Evolutionary conservation across 2,888 invertebrate species (phyloP).

Genomic region (Salpingus planirostris): DNA sequence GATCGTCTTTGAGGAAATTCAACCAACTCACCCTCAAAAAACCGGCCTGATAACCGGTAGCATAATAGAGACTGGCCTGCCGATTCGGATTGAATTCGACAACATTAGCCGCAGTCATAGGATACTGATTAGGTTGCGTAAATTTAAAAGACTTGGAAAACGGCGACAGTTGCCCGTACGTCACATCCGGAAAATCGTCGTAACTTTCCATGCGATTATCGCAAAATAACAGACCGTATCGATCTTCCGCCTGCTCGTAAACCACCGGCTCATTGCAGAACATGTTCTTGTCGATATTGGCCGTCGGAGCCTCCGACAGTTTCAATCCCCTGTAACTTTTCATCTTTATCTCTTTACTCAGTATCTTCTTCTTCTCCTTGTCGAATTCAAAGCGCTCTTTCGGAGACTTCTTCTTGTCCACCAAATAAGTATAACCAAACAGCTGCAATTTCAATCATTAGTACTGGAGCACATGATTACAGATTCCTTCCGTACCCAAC

Average conservation of each 20-base stretch:
- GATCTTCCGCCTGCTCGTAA: conserved; percentile 42
- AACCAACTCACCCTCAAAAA: conserved; percentile 36
- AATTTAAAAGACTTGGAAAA: conserved; percentile 5
- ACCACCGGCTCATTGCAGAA: conserved; percentile 37
- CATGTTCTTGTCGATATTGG: conserved; percentile 7
- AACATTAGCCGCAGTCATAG: conserved; percentile 33
- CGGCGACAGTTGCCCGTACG: conserved; percentile 5
- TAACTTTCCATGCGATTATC: conserved; percentile 31
- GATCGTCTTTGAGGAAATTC: conserved; percentile 26
- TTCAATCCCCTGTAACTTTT: conserved; percentile 2
- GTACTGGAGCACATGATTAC: background rate
- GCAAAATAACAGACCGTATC: conserved; percentile 45
- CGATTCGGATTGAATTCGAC: conserved; percentile 43
- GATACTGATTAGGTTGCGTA: conserved; percentile 25
- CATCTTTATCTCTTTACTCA: conserved; percentile 3
- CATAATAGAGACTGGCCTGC: conserved; percentile 38
- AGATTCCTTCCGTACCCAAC: conserved; percentile 4
- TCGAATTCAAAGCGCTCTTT: conserved; percentile 18
- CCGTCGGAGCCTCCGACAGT: conserved; percentile 6
- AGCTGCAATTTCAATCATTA: conserved; percentile 20
- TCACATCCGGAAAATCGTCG: conserved; percentile 14
- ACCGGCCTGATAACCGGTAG: conserved; percentile 44
- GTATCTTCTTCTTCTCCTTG: conserved; percentile 12
- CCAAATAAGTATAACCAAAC: conserved; percentile 22
- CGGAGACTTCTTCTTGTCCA: conserved; percentile 22